A percentile compares a stretch with the other conserved stretches of the same genome.
These are phyloP conservation scores for Trematomus loennbergii DNA, from an alignment of 2,113 vertebrate genomes.

Conservation along the genomic window DNA sequence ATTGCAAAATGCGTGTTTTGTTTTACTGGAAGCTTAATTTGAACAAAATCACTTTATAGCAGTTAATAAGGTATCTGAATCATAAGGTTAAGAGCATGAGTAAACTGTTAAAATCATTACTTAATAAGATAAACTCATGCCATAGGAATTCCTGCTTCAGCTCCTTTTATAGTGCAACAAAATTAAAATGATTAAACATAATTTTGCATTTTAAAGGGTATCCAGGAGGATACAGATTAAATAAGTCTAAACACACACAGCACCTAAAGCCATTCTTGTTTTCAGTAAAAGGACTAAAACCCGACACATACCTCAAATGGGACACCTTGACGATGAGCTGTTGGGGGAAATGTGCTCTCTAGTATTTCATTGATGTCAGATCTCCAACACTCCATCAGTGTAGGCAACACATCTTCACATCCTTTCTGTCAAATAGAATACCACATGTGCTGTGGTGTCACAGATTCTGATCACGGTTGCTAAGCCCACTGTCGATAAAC, in stretches of 20 bases:
- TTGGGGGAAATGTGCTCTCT: neutral
- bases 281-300: neutral
- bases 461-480: neutral
- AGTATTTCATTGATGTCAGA: neutral
- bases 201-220: neutral
- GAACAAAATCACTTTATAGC: no score
- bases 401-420: neutral
- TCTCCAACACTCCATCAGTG: neutral
- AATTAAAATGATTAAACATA: neutral
- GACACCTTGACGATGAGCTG: neutral
- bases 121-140: neutral
- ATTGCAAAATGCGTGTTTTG: constrained; percentile 1
- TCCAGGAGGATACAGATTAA: neutral
- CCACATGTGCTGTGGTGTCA: neutral
- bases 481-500: neutral
- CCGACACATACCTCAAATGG: neutral
- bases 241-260: neutral
- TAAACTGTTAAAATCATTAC: neutral
- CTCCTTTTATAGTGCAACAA: neutral
- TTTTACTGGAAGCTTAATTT: neutral
- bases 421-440: neutral
- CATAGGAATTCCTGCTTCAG: neutral
- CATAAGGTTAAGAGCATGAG: neutral
- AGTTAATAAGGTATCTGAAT: neutral
- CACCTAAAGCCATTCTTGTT: neutral